Conservation (phyloP, 1,140 invertebrate genomes). For the Bemisia tabaci region DNA sequence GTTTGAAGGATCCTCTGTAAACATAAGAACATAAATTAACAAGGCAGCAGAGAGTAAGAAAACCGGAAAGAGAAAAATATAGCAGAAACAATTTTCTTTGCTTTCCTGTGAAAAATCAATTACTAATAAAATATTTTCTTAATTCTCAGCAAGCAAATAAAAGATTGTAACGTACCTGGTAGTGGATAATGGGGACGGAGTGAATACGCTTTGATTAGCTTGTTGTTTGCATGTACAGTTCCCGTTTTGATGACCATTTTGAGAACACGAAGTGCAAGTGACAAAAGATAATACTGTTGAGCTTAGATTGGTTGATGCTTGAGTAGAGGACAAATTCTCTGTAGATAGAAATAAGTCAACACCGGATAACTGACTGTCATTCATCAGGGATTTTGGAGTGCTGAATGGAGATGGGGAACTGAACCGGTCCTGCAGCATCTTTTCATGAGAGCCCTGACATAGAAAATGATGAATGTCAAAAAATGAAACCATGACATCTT, state of each 20-base stretch:
- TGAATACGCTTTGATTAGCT: background rate
- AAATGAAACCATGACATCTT: too few species aligned
- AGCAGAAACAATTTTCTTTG: too few species aligned
- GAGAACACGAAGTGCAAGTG: constrained; percentile 8
- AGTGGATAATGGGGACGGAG: constrained; percentile 16
- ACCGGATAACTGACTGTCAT: constrained; percentile 30
- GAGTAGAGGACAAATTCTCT: constrained; percentile 6
- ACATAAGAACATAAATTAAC: background rate
- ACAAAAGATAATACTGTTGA: background rate
- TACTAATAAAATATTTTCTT: too few species aligned
- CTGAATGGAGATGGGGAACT: background rate
- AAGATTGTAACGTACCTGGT: too few species aligned
- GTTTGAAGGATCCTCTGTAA: constrained; percentile 10
- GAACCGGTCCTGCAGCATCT: background rate
- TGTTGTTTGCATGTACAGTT: constrained; percentile 5
- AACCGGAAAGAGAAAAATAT: too few species aligned
- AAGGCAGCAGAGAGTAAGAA: background rate
- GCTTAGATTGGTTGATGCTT: constrained; percentile 3
- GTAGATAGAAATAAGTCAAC: constrained; percentile 29
- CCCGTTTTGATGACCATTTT: background rate
- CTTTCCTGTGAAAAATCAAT: too few species aligned
- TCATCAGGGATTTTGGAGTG: background rate
- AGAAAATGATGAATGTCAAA: too few species aligned
- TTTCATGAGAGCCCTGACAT: constrained; percentile 16
- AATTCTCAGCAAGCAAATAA: too few species aligned